These are phyloP conservation scores for Paguma larvata DNA, from an alignment of 2,797 vertebrate genomes.

Conservation along the genomic window DNA sequence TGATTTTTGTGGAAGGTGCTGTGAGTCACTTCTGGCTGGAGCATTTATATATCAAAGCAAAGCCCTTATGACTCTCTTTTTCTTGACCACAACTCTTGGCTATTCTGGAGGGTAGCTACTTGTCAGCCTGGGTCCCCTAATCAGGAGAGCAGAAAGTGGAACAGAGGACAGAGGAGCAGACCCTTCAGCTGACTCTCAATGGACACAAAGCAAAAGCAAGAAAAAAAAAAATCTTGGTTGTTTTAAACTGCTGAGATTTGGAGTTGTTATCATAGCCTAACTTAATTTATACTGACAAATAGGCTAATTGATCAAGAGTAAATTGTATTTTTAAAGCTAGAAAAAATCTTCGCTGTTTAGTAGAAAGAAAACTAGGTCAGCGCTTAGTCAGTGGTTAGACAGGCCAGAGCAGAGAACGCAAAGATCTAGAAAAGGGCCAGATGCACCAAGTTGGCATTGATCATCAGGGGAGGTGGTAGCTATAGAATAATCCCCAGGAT, in stretches of 20 bases:
- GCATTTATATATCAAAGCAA: neutral
- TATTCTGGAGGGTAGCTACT: neutral
- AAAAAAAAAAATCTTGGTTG: neutral
- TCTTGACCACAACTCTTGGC: neutral
- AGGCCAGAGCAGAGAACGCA: neutral
- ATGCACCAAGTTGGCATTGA: neutral
- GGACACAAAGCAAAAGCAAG: neutral
- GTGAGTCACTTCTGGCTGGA: neutral
- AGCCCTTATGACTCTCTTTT: neutral
- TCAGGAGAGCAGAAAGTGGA: neutral
- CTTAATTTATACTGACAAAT: neutral
- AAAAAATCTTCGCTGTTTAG: conserved; percentile 1
- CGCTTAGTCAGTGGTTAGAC: neutral
- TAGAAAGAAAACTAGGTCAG: conserved; percentile 20
- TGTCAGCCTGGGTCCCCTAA: neutral
- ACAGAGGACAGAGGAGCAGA: neutral
- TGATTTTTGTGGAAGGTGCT: neutral
- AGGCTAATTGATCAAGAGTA: neutral
- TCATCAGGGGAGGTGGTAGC: neutral
- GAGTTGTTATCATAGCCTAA: neutral
- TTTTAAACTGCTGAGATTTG: neutral
- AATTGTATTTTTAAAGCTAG: conserved; percentile 36
- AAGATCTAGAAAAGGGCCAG: neutral
- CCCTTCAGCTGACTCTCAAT: neutral
- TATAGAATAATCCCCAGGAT: neutral